Evolutionary conservation across 2,888 invertebrate species (phyloP), one percentile per base, ranked within the genome.

Genomic region (Alentia gelatinosa): DNA sequence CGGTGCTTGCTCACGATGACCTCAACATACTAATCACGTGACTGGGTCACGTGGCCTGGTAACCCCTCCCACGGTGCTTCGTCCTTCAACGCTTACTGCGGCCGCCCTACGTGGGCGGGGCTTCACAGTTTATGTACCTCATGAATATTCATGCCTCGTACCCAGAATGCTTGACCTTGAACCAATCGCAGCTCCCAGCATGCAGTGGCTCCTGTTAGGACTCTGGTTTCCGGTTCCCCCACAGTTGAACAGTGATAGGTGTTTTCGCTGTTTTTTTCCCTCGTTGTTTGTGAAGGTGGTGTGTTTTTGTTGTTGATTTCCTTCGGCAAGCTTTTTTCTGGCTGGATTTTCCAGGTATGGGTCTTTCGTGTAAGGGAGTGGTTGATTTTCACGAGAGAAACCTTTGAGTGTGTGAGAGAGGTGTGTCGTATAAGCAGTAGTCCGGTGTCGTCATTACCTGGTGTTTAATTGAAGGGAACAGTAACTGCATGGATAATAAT

Each of bases 1-100:
- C 39, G 79, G 79, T 79, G 79, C 79, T 79, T 79, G 79, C 79
- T 79, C 19, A 37, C 79, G n/a, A 79, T 79, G 79, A 79, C 79
- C 39, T 79, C 79, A 79, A 79, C 30, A 35, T 30, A 68, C 37
- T 79, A 39, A 39, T 35, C 79, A 35, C 37, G 39, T 79, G 79
- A 79, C 79, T 39, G 19, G 37, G 23, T 35, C 39, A 79, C 15
- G 39, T 35, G 15, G 23, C 79, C 37, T 79, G 15, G 39, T 79
- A 39, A 56, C 56, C 68, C 30, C 30, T 68, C 33, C 3, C 30
- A 68, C 68, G 68, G 68, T 68, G 68, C 68, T 68, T 68, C 68
- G 68, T 68, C 68, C 68, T 68, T n/a, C 68, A 30, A 26, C 26
- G 68, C 68, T 30, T 68, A 30, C 30, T 5, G 56, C 56, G 19